Percentiles rank a stretch among this genome's conserved stretches.
phyloP scores from a whole-genome alignment of 2,797 vertebrate species.

The Vultur gryphus region DNA sequence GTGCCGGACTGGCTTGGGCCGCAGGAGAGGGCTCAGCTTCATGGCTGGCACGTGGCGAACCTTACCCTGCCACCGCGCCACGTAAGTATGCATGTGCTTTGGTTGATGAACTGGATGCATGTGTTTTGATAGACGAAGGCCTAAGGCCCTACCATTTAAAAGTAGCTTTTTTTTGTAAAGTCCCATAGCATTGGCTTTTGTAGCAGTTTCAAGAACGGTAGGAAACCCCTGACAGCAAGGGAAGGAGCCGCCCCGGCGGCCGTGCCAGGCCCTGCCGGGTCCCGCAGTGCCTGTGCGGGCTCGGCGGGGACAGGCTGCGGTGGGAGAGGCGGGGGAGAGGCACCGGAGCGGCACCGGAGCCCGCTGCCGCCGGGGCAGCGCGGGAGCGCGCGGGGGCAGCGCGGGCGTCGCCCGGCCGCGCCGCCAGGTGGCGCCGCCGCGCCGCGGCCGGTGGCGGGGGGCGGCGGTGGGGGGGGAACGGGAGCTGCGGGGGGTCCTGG shows the following conservation, averaged over 20 bases:
- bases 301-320: too few species aligned
- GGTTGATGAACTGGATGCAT: rapidly evolving
- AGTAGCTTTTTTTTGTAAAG: not conserved
- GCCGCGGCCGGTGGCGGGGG: not conserved
- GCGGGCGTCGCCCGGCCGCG: too few species aligned
- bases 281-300: not conserved
- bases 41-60: rapidly evolving
- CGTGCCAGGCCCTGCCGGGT: not conserved
- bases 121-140: too few species aligned
- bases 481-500: too few species aligned
- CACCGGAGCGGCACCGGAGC: too few species aligned
- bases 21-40: not conserved
- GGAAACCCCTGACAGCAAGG: not conserved
- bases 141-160: not conserved
- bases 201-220: too few species aligned
- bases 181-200: too few species aligned
- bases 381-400: too few species aligned
- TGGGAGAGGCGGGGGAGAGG: too few species aligned
- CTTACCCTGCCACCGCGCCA: rapidly evolving
- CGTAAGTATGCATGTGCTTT: rapidly evolving
- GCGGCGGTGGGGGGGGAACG: too few species aligned
- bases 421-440: not conserved
- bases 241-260: not conserved
- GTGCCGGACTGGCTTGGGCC: not conserved
- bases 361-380: too few species aligned